Evolutionary conservation across 2,113 vertebrate species (phyloP).

Genomic region (Mirounga angustirostris): DNA sequence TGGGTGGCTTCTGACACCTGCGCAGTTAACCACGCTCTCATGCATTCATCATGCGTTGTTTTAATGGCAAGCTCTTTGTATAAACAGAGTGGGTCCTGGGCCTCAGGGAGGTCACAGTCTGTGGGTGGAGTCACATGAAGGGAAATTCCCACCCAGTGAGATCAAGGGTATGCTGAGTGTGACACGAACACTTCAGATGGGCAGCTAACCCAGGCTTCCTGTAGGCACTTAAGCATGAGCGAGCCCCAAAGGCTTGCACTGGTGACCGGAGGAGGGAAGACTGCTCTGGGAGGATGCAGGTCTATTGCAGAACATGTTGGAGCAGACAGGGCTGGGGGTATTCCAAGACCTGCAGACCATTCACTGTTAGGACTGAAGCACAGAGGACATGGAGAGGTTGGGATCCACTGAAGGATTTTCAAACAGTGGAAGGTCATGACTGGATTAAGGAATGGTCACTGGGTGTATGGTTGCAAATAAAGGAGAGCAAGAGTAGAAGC

Average conservation of each 20-base stretch:
- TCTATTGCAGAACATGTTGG: background rate
- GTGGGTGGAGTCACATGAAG: background rate
- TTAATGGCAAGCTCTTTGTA: background rate
- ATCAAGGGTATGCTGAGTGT: background rate
- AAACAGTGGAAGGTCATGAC: background rate
- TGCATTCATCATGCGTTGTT: background rate
- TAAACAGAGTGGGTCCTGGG: background rate
- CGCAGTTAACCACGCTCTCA: background rate
- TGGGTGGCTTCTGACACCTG: background rate
- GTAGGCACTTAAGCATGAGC: background rate
- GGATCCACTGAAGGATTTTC: background rate
- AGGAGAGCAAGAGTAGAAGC: background rate
- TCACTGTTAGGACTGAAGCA: background rate
- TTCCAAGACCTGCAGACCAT: background rate
- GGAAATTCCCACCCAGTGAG: background rate
- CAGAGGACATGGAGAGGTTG: background rate
- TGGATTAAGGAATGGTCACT: background rate
- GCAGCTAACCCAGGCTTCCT: background rate
- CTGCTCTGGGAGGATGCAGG: fast-evolving
- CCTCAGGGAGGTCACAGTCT: background rate
- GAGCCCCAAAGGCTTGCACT: background rate
- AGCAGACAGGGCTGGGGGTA: background rate
- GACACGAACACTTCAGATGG: background rate
- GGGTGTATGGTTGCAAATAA: background rate
- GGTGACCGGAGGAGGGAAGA: background rate